Conservation (phyloP, 2,113 vertebrate species). For the Amia ocellicauda region DNA sequence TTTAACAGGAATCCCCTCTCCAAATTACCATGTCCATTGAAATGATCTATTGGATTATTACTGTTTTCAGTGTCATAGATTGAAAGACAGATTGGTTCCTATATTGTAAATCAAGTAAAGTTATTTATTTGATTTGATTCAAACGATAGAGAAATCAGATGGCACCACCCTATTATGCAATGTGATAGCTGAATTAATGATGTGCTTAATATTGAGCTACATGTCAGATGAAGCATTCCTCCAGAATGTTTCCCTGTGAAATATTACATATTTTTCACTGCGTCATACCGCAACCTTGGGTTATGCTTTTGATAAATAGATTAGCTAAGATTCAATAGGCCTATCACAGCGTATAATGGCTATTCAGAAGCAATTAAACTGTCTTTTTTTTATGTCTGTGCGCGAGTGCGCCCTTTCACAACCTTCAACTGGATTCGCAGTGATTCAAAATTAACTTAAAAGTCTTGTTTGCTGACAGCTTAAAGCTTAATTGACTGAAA, state of each 20-base stretch:
- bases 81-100: too few species aligned
- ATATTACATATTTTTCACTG: background rate
- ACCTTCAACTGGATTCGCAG: constrained; percentile 73
- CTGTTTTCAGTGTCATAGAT: too few species aligned
- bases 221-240: background rate
- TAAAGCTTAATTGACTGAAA: constrained; percentile 86
- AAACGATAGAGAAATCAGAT: too few species aligned
- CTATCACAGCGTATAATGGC: constrained; percentile 64
- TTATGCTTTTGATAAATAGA: constrained; percentile 59
- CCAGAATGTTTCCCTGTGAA: background rate
- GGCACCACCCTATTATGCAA: background rate
- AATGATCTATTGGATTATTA: too few species aligned
- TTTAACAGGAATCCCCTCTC: too few species aligned
- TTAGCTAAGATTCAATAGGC: constrained; percentile 62
- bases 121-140: too few species aligned
- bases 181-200: background rate
- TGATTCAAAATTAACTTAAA: constrained; percentile 76
- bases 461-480: constrained; percentile 86
- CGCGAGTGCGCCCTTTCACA: constrained; percentile 64
- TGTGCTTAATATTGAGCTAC: background rate
- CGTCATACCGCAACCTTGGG: constrained; percentile 35
- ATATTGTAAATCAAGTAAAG: too few species aligned
- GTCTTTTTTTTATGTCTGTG: constrained; percentile 57
- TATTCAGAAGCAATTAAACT: constrained; percentile 74
- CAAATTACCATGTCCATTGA: too few species aligned